Evolutionary conservation across 2,888 invertebrate species (phyloP).

Genomic region (Nymphalis polychloros): DNA sequence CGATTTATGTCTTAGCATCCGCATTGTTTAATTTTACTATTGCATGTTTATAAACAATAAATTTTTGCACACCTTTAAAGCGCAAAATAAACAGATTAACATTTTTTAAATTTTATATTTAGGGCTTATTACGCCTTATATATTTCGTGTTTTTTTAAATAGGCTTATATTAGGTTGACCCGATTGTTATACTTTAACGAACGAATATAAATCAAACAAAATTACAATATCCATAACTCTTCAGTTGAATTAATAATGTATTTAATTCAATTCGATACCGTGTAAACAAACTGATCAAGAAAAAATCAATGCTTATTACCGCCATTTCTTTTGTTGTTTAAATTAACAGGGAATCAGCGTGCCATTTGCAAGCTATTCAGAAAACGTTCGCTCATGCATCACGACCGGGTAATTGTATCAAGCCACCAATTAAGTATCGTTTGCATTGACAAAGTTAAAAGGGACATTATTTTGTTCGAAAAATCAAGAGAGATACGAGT

Average conservation of each 20-base stretch:
- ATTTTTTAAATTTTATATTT: too few species aligned
- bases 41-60: too few species aligned
- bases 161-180: neutral
- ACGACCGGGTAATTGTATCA: constrained; percentile 21
- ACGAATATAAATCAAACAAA: too few species aligned
- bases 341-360: constrained; percentile 16
- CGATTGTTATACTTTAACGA: neutral
- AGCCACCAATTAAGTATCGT: constrained; percentile 28
- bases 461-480: constrained; percentile 20
- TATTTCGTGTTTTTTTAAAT: neutral
- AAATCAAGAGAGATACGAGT: constrained; percentile 24
- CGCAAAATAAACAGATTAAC: too few species aligned
- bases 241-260: neutral
- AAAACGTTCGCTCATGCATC: constrained; percentile 10
- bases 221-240: constrained; percentile 1
- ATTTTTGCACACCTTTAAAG: too few species aligned
- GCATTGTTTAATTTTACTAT: too few species aligned
- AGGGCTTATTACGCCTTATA: too few species aligned
- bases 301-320: constrained; percentile 10
- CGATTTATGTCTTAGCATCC: too few species aligned
- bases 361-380: constrained; percentile 19
- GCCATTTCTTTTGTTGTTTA: constrained; percentile 6
- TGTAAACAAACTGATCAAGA: constrained; percentile 10
- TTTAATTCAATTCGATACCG: neutral
- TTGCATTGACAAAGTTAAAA: constrained; percentile 18